A percentile compares a stretch with the other conserved stretches of the same genome.
phyloP scores from a whole-genome alignment of 2,888 invertebrate genomes.

The Andrena chrysosceles region DNA sequence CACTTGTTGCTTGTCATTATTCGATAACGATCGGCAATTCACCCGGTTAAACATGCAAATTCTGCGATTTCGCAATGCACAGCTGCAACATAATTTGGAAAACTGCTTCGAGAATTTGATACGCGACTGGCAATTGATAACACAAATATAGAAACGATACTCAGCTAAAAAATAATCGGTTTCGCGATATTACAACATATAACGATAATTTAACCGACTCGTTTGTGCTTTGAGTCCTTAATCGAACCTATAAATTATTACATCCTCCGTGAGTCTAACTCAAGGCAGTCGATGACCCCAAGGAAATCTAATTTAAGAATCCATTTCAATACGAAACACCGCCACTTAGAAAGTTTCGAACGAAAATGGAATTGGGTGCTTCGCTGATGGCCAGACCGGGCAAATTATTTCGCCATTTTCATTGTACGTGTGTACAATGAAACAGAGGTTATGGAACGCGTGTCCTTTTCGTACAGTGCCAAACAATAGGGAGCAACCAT shows the following conservation, averaged over 20 bases:
- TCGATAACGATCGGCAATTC: conserved; percentile 9
- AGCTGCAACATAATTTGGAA: too few relatives aligned
- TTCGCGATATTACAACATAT: too few relatives aligned
- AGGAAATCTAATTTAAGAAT: too few relatives aligned
- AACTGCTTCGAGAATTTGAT: neutral
- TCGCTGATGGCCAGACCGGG: neutral
- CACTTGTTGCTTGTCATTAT: neutral
- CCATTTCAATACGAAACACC: too few relatives aligned
- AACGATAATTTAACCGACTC: too few relatives aligned
- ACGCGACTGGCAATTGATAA: neutral
- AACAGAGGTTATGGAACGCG: conserved; percentile 1
- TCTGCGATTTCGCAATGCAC: neutral
- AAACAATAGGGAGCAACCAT: conserved; percentile 25
- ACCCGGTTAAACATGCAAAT: neutral
- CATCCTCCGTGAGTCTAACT: too few relatives aligned
- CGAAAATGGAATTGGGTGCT: neutral
- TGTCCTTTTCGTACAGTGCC: neutral
- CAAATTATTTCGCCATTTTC: conserved; percentile 13
- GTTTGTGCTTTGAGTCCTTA: too few relatives aligned
- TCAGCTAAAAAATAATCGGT: too few relatives aligned
- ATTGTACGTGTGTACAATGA: neutral
- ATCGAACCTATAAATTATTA: too few relatives aligned
- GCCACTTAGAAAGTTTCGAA: neutral
- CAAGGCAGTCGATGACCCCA: too few relatives aligned
- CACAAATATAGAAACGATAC: neutral